These are phyloP conservation scores for Epizoanthus rinbou DNA, from an alignment of 92 coral and sea anemone species.

Conservation along the genomic window DNA sequence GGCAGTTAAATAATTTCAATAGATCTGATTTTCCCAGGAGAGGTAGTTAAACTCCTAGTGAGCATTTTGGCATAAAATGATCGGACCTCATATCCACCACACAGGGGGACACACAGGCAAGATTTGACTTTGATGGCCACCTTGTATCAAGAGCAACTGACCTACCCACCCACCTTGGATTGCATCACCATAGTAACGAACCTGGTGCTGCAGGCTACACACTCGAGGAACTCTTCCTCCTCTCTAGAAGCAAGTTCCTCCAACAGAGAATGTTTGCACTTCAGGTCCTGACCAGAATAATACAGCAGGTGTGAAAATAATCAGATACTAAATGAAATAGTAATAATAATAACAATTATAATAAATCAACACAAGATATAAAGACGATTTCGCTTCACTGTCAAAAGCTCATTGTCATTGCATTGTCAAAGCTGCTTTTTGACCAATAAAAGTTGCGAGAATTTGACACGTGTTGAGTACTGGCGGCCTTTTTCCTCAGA, in stretches of 20 bases:
- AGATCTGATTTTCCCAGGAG: too few species aligned
- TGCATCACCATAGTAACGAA: slow-evolving; percentile 97
- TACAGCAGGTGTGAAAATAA: slow-evolving; percentile 62
- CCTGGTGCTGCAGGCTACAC: slow-evolving; percentile 93
- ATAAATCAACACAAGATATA: too few species aligned
- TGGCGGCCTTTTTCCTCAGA: too few species aligned
- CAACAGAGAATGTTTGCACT: slow-evolving; percentile 96
- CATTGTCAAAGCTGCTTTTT: too few species aligned
- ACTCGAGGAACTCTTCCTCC: slow-evolving; percentile 84
- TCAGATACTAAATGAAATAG: neutral
- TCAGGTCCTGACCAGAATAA: slow-evolving; percentile 85
- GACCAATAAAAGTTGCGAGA: too few species aligned
- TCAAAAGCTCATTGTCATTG: too few species aligned
- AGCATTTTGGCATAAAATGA: too few species aligned
- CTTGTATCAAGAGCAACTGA: slow-evolving; percentile 67
- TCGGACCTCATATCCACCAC: too few species aligned
- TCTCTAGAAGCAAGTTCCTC: slow-evolving; percentile 93
- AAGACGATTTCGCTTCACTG: too few species aligned
- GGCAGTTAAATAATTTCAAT: too few species aligned
- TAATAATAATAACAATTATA: neutral
- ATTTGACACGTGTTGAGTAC: too few species aligned
- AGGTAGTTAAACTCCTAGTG: too few species aligned
- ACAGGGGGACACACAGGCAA: slow-evolving; percentile 84
- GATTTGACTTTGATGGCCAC: slow-evolving; percentile 91
- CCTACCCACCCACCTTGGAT: slow-evolving; percentile 87